phyloP scores from a whole-genome alignment of 2,113 vertebrate species.

The Microtus pennsylvanicus region DNA sequence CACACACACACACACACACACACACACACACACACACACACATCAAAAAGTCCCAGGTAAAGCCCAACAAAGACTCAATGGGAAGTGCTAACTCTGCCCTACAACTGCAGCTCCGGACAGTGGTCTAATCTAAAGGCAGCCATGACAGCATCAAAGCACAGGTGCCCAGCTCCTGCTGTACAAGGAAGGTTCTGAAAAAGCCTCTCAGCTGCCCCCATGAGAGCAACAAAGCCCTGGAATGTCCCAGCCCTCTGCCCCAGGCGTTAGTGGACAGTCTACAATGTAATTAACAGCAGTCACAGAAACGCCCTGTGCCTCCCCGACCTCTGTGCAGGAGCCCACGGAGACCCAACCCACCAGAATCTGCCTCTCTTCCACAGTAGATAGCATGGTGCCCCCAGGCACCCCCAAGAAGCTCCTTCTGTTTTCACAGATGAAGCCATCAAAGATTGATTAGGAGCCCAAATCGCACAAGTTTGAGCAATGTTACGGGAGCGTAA shows the following conservation, averaged over 20 bases:
- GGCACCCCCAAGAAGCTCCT: background rate
- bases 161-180: background rate
- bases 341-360: background rate
- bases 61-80: background rate
- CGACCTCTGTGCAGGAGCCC: background rate
- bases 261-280: too few relatives aligned
- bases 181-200: background rate
- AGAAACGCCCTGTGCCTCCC: background rate
- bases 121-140: background rate
- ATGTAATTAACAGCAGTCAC: background rate
- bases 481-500: background rate
- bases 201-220: background rate
- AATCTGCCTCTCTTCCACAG: background rate
- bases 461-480: accelerated
- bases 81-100: background rate
- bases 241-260: background rate
- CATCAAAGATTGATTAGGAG: background rate
- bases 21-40: background rate
- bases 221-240: background rate
- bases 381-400: background rate
- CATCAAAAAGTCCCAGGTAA: background rate
- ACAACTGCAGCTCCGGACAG: accelerated
- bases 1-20: too few relatives aligned
- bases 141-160: background rate
- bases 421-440: background rate